Evolutionary conservation across 2,888 invertebrate species (phyloP), one percentile per base, ranked within the genome.

Genomic region (Acleris sparsana): DNA sequence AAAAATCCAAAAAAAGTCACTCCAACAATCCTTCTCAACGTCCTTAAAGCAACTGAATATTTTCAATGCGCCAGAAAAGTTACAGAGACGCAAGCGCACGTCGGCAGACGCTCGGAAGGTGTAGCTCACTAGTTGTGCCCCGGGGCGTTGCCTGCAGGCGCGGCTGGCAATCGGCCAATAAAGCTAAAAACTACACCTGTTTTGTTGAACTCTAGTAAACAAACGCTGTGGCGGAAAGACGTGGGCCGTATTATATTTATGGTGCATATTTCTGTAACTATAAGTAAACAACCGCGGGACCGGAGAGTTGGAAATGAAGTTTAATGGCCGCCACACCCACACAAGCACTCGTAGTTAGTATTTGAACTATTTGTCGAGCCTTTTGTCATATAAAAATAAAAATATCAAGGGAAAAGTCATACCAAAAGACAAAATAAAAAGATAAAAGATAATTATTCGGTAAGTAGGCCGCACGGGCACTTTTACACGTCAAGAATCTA

Each of bases 121-220:
- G 58, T 57, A 39, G n/a, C 25, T 13, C 55, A 49, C 53, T 60
- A 53, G 39, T n/a, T 18, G 1, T n/a, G 11, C 20, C 48, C 22
- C 59, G 20, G 17, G 49, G 65, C 29, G 44, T 56, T 55, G 60
- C 44, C 55, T 43, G 65, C 51, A 33, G 53, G 60, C 53, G 51
- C 60, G 60, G 29, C 22, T 65, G 65, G 65, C 65, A 46, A 9
- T 20, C 7, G 0, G 3, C 63, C 55, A 63, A 16, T 29, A 9
- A 33, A 16, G 20, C 53, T 25, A 60, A 55, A 51, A 29, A 25
- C 29, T 53, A 53, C 49, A 56, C 49, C 49, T 65, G 60, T 65
- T 65, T 44, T 17, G 55, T 51, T 56, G 60, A 51, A 65, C 20
- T 65, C 9, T 51, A 18, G 64, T 65, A 65, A 65, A 65, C 60